Base-by-base conservation (phyloP, 2,113 vertebrate genomes). In the Anguilla japonica region DNA sequence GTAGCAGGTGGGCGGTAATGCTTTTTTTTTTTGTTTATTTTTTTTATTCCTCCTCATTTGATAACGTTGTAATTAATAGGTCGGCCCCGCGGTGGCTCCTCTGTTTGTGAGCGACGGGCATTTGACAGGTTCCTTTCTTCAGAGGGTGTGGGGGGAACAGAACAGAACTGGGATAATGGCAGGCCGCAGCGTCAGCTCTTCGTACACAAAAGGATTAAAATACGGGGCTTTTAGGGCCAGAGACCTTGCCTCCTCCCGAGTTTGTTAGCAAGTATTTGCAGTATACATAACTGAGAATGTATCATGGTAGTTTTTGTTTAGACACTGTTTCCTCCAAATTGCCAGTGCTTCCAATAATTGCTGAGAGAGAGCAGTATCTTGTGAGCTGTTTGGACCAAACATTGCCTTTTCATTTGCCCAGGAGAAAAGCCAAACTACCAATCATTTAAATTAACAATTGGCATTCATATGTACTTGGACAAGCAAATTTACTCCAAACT, bases 71-170 rank as follows among this genome's bases (percentile, higher is more conserved):
- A 83, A 83, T 88, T 91, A 83, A 83, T 88, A 91, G 82, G 75
- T 81, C 7, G 81, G 84, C 91, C 83, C 85, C 89, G 85, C 86
- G 89, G 91, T 80, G 41, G 88, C 41, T 41, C 2, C 40, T 90
- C 86, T 86, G 56, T 86, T 0, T 56, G 81, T 81, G 87, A 93
- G 87, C 90, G 85, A 87, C 75, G 88, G 60, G 71, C 16, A 57
- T 56, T 90, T 88, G 83, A 41, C 29, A 46, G 86, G 84, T 60
- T 92, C 71, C 92, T 91, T 90, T 94, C 88, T 87, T 87, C 79
- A 91, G 90, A 87, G 90, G 87, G 93, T 34, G 89, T 83, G 90
- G 41, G 50, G 63, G 43, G 14, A 85, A n/a, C 26, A 71, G 16
- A n/a, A 3, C 26, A 22, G 26, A 2, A 75, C 26, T 34, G 26